These are phyloP conservation scores for Neomonachus schauinslandi DNA, from an alignment of 2,113 vertebrate genomes.

Conservation along the genomic window DNA sequence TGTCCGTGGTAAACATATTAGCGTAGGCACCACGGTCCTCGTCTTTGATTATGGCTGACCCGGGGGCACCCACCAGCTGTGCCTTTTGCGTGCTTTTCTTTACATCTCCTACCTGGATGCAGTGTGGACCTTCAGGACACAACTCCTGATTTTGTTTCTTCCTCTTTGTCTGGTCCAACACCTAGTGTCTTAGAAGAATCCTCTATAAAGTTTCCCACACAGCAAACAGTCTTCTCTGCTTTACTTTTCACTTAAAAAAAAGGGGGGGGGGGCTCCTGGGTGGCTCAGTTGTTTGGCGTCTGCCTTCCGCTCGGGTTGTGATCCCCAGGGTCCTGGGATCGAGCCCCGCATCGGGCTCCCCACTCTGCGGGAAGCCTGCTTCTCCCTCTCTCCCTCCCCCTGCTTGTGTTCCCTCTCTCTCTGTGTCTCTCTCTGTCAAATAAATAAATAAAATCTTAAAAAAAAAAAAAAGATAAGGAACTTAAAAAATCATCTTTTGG, in stretches of 20 bases:
- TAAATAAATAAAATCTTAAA: too few species aligned
- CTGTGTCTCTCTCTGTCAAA: too few species aligned
- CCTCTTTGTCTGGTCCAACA: background rate
- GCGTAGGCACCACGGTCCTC: background rate
- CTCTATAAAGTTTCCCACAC: background rate
- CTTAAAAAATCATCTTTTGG: slow-evolving; percentile 30
- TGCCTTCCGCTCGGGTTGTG: too few species aligned
- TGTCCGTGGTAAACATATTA: background rate
- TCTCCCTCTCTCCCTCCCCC: too few species aligned
- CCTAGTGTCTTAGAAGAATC: background rate
- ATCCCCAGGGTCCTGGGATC: too few species aligned
- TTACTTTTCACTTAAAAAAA: slow-evolving; percentile 43
- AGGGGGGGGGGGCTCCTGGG: background rate
- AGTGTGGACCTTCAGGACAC: background rate
- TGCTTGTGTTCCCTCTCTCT: too few species aligned
- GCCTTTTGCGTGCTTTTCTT: background rate
- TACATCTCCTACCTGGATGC: background rate
- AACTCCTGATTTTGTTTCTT: background rate
- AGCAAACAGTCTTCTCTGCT: background rate
- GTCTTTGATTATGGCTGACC: background rate
- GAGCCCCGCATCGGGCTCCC: too few species aligned
- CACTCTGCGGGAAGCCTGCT: too few species aligned
- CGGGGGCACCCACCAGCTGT: background rate
- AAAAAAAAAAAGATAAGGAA: background rate
- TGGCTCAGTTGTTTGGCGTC: too few species aligned